phyloP scores from a whole-genome alignment of 2,888 invertebrate genomes.

The Drosophila mimica region DNA sequence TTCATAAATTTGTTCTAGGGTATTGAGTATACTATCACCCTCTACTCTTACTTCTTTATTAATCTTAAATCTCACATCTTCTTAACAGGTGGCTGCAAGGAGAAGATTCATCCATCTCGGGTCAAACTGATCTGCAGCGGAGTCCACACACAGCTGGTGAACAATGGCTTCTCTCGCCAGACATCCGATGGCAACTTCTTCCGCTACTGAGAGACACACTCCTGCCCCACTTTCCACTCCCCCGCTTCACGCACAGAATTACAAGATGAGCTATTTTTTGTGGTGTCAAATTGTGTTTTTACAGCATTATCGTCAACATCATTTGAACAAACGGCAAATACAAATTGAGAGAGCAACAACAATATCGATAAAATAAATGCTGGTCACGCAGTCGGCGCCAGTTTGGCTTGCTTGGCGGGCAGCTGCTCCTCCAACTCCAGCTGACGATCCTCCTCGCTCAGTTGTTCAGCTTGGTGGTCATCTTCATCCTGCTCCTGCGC shows the following conservation, averaged over 20 bases:
- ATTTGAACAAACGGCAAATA: slow-evolving; percentile 39
- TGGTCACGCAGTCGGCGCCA: slow-evolving; percentile 62
- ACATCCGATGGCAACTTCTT: slow-evolving; percentile 90
- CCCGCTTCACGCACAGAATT: neutral
- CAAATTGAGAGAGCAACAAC: slow-evolving; percentile 45
- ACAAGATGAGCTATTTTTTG: neutral
- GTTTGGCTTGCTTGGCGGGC: slow-evolving; percentile 68
- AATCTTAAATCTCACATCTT: neutral
- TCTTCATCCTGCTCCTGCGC: neutral
- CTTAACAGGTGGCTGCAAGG: slow-evolving; percentile 87
- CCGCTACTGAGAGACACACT: slow-evolving; percentile 86
- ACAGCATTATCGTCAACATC: slow-evolving; percentile 10
- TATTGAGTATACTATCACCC: too few relatives aligned
- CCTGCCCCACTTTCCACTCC: neutral
- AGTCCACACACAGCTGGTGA: slow-evolving; percentile 92
- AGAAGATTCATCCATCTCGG: slow-evolving; percentile 89
- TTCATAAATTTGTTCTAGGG: too few relatives aligned
- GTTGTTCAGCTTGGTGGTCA: neutral
- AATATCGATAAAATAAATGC: slow-evolving; percentile 9
- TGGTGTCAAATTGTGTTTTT: slow-evolving; percentile 10
- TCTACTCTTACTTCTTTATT: neutral
- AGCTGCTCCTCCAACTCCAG: slow-evolving; percentile 25
- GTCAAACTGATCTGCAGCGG: slow-evolving; percentile 93
- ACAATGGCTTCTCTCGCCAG: slow-evolving; percentile 92
- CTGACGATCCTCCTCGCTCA: neutral